Evolutionary conservation across 2,888 invertebrate genomes (phyloP).

Genomic region (Pterostichus madidus): DNA sequence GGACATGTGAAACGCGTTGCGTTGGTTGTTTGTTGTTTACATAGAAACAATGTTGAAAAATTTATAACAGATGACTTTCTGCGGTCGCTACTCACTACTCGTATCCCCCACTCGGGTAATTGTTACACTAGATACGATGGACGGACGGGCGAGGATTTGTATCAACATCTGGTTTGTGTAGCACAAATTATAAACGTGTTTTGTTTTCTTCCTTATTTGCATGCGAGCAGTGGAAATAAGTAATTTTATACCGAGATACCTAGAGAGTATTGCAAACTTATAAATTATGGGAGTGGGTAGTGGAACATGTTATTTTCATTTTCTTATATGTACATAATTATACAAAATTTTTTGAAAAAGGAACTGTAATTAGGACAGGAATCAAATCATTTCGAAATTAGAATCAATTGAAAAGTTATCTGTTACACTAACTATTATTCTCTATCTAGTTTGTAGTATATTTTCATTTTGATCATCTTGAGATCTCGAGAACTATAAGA

Average conservation of each 20-base stretch:
- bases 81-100: background rate
- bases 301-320: conserved; percentile 4
- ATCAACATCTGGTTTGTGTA: conserved; percentile 38
- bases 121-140: conserved; percentile 19
- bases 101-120: conserved; percentile 10
- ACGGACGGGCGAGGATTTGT: conserved; percentile 1
- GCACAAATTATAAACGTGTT: background rate
- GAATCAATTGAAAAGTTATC: too few relatives aligned
- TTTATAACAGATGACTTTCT: conserved; percentile 46
- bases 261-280: too few relatives aligned
- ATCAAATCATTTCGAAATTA: too few relatives aligned
- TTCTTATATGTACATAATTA: background rate
- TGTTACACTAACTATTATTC: too few relatives aligned
- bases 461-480: too few relatives aligned
- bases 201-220: conserved; percentile 36
- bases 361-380: too few relatives aligned
- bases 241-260: conserved; percentile 3
- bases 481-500: too few relatives aligned
- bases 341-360: background rate
- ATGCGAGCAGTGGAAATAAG: conserved; percentile 12
- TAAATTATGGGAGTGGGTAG: too few relatives aligned
- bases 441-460: too few relatives aligned
- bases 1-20: conserved; percentile 27
- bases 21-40: conserved; percentile 44
- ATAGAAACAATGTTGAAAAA: conserved; percentile 46